Conservation (phyloP, 1,140 invertebrate species). For the Ylistrum balloti region DNA sequence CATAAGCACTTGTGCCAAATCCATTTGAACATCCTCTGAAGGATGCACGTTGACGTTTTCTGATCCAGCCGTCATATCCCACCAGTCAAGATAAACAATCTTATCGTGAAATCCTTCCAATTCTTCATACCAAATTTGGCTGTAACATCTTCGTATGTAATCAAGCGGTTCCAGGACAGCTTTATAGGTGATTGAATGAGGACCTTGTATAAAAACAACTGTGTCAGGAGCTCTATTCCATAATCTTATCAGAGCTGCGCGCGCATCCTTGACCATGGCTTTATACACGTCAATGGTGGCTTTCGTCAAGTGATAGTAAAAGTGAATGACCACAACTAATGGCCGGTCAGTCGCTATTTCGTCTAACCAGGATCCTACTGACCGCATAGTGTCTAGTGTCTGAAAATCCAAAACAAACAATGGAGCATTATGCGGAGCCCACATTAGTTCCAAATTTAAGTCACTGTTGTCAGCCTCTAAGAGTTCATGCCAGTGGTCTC, state of each 20-base stretch:
- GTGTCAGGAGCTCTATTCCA: background rate
- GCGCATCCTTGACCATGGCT: background rate
- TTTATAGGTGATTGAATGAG: background rate
- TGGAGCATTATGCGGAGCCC: background rate
- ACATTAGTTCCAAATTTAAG: background rate
- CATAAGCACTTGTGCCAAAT: background rate
- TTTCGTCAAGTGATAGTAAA: background rate
- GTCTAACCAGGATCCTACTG: background rate
- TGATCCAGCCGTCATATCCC: background rate
- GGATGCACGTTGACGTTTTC: background rate
- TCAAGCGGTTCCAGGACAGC: background rate
- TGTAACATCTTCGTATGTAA: background rate
- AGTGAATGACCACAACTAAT: conserved; percentile 2
- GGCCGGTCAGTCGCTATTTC: background rate
- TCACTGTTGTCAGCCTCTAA: background rate
- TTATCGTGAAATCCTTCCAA: background rate
- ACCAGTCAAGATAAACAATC: conserved; percentile 7
- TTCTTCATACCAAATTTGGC: conserved; percentile 25
- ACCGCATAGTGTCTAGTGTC: background rate
- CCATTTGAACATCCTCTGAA: background rate
- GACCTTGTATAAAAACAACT: background rate
- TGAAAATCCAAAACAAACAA: background rate
- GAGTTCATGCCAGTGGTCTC: background rate
- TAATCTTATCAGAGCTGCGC: background rate
- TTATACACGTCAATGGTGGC: background rate